Base-by-base conservation (phyloP, 2,888 invertebrate genomes). In the Tanytarsus gracilentus region DNA sequence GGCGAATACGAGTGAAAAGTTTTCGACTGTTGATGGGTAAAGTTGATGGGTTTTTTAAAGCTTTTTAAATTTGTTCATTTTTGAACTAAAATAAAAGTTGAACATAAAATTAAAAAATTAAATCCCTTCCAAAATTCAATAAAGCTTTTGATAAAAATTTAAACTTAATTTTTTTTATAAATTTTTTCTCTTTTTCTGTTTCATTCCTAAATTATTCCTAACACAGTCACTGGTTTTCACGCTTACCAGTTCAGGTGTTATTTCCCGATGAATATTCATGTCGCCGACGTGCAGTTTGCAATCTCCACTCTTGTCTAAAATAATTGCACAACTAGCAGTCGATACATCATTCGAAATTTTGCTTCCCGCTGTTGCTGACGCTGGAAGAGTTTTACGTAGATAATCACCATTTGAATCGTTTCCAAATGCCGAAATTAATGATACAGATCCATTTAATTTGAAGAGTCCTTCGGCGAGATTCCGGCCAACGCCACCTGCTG, bases 401-500 rank as follows among this genome's bases (percentile, higher is more conserved):
- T 73, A 72, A 3, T 69, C 64, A 1, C 80, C 80, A 59, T 76
- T 69, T n/a, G 71, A 68, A 71, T 94, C 94, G 59, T 81, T 76
- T 0, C 92, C 94, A 3, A 94, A 70, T 0, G 84, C 85, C 0
- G 92, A 86, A 39, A 95, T 76, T 48, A 95, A 81, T 23, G 79
- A 72, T 0, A 84, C 80, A 2, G 74, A 65, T 0, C 78, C 78
- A 30, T 85, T 83, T 26, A 95, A 77, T 66, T 86, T 83, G 66
- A 80, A 80, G 55, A 98, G 75, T 18, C 89, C 90, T 67, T 94
- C 92, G 1, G 92, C 90, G 59, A 97, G 79, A 72, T 98, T 98
- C 55, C 96, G 79, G 0, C 85, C 97, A 1, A 98, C 98, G 11
- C 98, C 98, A 9, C 97, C 97, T 6, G 82, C 82, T 61, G 80